phyloP scores from a whole-genome alignment of 2,888 invertebrate species.

The Chirona hameri region DNA sequence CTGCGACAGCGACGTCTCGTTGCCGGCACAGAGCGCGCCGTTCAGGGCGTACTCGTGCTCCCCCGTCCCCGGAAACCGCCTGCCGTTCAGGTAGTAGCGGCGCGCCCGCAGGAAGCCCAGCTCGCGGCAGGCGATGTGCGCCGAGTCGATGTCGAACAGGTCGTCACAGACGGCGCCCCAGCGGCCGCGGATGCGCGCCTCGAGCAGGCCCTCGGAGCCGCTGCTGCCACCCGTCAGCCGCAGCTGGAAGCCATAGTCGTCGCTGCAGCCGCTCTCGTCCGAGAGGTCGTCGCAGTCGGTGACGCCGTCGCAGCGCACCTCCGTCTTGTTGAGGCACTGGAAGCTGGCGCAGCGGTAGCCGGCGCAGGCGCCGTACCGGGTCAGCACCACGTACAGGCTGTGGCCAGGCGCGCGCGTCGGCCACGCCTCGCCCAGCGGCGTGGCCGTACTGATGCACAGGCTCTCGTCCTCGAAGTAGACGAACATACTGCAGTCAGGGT shows the following conservation, averaged over 20 bases:
- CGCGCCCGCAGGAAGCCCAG: slow-evolving; percentile 7
- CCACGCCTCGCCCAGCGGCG: slow-evolving; percentile 22
- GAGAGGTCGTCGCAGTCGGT: slow-evolving; percentile 27
- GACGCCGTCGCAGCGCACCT: slow-evolving; percentile 12
- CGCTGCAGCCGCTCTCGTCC: slow-evolving; percentile 24
- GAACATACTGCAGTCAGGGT: slow-evolving; percentile 9
- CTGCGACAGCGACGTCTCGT: slow-evolving; percentile 27
- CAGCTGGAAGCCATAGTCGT: slow-evolving; percentile 12
- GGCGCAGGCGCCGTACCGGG: neutral
- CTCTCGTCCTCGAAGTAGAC: slow-evolving; percentile 29
- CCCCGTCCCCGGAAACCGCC: neutral
- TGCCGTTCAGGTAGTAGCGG: slow-evolving; percentile 1
- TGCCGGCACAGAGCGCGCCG: slow-evolving; percentile 1
- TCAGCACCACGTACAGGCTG: slow-evolving; percentile 10
- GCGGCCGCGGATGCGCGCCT: slow-evolving; percentile 27
- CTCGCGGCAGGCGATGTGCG: slow-evolving; percentile 9
- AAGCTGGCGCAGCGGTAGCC: slow-evolving; percentile 12
- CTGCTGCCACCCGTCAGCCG: neutral
- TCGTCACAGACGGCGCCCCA: slow-evolving; percentile 28
- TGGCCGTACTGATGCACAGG: slow-evolving; percentile 7
- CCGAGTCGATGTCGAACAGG: slow-evolving; percentile 28
- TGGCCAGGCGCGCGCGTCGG: slow-evolving; percentile 10
- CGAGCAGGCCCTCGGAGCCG: neutral
- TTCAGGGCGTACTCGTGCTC: neutral
- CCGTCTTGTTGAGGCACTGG: slow-evolving; percentile 13